Conservation (phyloP, 92 coral and sea anemone genomes). For the Palythoa heliodiscus region DNA sequence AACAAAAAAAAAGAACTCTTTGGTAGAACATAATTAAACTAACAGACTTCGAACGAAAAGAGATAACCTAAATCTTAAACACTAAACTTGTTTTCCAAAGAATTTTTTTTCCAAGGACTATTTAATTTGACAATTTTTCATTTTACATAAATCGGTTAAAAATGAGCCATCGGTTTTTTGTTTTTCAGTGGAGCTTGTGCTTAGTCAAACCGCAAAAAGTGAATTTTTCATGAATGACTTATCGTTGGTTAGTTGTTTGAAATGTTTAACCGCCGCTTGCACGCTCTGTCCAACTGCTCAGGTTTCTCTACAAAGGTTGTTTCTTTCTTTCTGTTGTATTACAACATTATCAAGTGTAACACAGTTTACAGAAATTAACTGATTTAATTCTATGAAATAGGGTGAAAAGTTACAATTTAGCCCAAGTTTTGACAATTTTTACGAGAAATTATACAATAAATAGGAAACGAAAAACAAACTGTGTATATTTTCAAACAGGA, state of each 20-base stretch:
- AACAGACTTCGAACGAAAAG: background rate
- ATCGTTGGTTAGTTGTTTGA: constrained; percentile 30
- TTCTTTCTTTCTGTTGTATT: background rate
- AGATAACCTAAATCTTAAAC: background rate
- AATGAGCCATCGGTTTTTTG: background rate
- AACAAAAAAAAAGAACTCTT: background rate
- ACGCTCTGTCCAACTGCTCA: background rate
- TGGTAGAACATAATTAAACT: background rate
- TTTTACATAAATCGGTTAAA: background rate
- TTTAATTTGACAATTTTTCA: background rate
- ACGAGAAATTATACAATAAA: background rate
- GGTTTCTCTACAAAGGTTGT: constrained; percentile 5
- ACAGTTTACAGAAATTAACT: background rate
- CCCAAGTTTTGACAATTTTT: background rate
- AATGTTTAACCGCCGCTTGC: constrained; percentile 38
- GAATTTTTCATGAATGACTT: constrained; percentile 36
- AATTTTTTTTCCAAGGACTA: background rate
- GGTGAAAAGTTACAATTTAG: background rate
- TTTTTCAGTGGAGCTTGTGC: constrained; percentile 1
- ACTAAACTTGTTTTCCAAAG: background rate
- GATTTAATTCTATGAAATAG: background rate
- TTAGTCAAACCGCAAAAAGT: constrained; percentile 39
- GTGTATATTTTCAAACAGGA: constrained; percentile 32
- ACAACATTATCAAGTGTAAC: background rate
- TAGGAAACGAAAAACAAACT: constrained; percentile 16